These are phyloP conservation scores for Deilephila porcellus DNA, from an alignment of 2,888 invertebrate genomes.

Conservation along the genomic window DNA sequence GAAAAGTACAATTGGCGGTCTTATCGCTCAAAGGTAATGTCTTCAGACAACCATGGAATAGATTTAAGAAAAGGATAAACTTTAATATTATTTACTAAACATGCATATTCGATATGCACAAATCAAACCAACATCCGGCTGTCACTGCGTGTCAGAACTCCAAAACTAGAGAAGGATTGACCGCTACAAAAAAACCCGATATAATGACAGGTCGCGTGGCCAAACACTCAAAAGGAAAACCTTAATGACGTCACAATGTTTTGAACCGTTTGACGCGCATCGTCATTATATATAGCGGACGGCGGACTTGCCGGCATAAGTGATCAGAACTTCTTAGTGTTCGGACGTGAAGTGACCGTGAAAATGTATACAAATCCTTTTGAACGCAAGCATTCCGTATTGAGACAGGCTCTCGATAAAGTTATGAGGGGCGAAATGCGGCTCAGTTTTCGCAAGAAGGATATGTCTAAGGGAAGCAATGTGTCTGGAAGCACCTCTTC, in stretches of 20 bases:
- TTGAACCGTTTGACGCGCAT: slow-evolving; percentile 57
- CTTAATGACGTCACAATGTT: slow-evolving; percentile 51
- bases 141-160: background rate
- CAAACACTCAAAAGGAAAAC: slow-evolving; percentile 48
- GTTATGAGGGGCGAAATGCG: slow-evolving; percentile 81
- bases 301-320: slow-evolving; percentile 50
- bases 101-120: too few species aligned
- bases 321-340: slow-evolving; percentile 46
- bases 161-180: background rate
- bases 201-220: slow-evolving; percentile 22
- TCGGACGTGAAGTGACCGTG: slow-evolving; percentile 54
- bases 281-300: slow-evolving; percentile 58
- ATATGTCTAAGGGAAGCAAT: slow-evolving; percentile 56
- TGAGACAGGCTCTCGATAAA: slow-evolving; percentile 87
- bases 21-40: too few species aligned
- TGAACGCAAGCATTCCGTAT: slow-evolving; percentile 88
- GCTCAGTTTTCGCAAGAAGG: slow-evolving; percentile 71
- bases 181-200: slow-evolving; percentile 8
- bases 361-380: slow-evolving; percentile 89
- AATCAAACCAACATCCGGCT: background rate
- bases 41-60: too few species aligned
- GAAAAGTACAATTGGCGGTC: too few species aligned
- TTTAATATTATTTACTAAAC: too few species aligned
- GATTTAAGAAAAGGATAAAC: too few species aligned
- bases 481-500: slow-evolving; percentile 63